A percentile compares a stretch with the other conserved stretches of the same genome.
Conservation (phyloP, 2,888 invertebrate genomes). For the Antitype chi region DNA sequence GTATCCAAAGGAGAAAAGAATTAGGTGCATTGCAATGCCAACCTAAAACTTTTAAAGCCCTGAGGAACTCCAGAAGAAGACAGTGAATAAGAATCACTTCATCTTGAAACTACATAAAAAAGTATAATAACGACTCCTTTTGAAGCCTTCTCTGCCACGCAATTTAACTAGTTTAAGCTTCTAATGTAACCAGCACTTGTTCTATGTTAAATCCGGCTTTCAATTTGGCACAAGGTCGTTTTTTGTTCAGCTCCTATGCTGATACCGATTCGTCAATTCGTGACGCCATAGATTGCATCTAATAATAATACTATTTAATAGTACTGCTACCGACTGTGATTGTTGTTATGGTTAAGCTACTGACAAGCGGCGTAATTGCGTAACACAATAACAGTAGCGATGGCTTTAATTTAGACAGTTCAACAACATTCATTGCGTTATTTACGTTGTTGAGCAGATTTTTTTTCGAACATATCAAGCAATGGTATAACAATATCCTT, state of each 20-base stretch:
- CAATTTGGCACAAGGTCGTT: conserved; percentile 63
- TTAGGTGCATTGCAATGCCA: neutral
- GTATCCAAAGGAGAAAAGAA: neutral
- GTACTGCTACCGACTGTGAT: conserved; percentile 16
- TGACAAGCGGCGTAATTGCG: neutral
- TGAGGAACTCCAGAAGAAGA: neutral
- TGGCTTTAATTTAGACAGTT: no score
- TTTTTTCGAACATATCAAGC: no score
- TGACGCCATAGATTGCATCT: conserved; percentile 62
- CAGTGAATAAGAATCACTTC: neutral
- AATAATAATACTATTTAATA: conserved; percentile 22
- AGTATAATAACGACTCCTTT: neutral
- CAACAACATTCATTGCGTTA: no score
- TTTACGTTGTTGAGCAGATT: no score
- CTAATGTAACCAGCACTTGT: conserved; percentile 34
- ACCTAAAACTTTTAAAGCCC: neutral
- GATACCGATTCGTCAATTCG: conserved; percentile 50
- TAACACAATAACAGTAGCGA: no score
- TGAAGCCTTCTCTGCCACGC: neutral
- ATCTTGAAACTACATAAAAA: neutral
- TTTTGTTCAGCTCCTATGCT: conserved; percentile 56
- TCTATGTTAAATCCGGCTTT: conserved; percentile 52
- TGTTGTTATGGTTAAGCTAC: conserved; percentile 22
- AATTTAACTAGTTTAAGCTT: conserved; percentile 13
- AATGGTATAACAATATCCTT: no score